phyloP scores from a whole-genome alignment of 2,113 vertebrate genomes.

The Gracilinanus agilis region DNA sequence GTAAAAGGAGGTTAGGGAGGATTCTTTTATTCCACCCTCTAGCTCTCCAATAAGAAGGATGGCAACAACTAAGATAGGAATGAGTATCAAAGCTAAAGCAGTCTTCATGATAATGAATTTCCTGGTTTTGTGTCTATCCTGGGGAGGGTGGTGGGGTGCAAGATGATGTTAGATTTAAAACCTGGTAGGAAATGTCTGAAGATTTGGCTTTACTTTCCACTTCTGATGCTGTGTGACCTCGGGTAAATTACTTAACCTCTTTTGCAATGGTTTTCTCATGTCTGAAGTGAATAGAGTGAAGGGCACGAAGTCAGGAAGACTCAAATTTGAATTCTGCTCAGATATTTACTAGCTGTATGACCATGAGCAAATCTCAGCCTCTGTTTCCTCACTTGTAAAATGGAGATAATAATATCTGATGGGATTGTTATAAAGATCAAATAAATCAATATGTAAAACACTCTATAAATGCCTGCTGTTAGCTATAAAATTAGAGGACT shows the following conservation, averaged over 20 bases:
- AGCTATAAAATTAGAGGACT: background rate
- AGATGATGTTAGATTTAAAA: background rate
- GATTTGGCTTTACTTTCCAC: background rate
- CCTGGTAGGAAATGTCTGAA: background rate
- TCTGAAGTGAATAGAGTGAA: background rate
- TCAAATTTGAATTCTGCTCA: background rate
- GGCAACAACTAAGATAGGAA: too few species aligned
- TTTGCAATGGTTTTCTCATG: background rate
- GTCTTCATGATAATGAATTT: background rate
- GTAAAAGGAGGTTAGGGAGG: background rate
- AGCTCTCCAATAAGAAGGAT: background rate
- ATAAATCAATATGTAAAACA: too few species aligned
- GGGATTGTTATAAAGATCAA: background rate
- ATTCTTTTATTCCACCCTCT: background rate
- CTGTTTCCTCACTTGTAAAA: background rate
- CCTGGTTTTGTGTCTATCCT: background rate
- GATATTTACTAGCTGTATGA: background rate
- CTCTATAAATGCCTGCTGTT: too few species aligned
- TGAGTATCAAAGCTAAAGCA: background rate
- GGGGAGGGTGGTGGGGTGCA: too few species aligned
- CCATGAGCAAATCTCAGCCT: background rate
- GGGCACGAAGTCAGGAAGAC: background rate
- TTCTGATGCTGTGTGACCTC: background rate
- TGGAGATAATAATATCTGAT: background rate
- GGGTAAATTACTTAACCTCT: background rate